These are phyloP conservation scores for Mya arenaria DNA, from an alignment of 1,140 invertebrate genomes.

Conservation along the genomic window DNA sequence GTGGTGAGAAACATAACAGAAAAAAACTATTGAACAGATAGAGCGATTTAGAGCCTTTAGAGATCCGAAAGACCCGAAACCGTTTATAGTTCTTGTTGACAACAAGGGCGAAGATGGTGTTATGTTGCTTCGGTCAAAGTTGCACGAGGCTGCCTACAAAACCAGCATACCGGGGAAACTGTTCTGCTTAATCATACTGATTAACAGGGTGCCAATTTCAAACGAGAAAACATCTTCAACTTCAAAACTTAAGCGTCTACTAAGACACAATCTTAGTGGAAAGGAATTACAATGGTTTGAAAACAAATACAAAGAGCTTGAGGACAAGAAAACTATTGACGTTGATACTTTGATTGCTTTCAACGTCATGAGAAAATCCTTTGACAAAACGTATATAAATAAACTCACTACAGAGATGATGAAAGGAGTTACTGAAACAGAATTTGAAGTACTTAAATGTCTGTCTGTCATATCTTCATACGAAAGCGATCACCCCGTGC, in stretches of 20 bases:
- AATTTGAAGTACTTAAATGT: constrained; percentile 10
- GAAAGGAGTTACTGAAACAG: not conserved
- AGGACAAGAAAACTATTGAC: not conserved
- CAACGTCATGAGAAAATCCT: constrained; percentile 38
- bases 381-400: constrained; percentile 27
- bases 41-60: constrained; percentile 19
- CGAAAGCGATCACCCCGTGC: constrained; percentile 16
- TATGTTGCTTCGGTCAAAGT: not conserved
- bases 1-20: constrained; percentile 16
- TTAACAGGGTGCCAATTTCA: not conserved
- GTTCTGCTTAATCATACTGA: constrained; percentile 11
- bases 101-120: constrained; percentile 30
- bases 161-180: constrained; percentile 5
- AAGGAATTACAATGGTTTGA: constrained; percentile 35
- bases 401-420: not conserved
- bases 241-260: not conserved
- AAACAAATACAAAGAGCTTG: constrained; percentile 34
- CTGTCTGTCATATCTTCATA: not conserved
- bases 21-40: constrained; percentile 29
- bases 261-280: constrained; percentile 4
- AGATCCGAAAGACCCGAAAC: constrained; percentile 14
- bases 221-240: not conserved
- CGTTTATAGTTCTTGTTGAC: constrained; percentile 21
- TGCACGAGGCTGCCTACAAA: constrained; percentile 16
- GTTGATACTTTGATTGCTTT: constrained; percentile 26